Percentiles rank a stretch among this genome's conserved stretches.
Conservation (phyloP, 2,888 invertebrate genomes). For the Oscheius onirici region DNA sequence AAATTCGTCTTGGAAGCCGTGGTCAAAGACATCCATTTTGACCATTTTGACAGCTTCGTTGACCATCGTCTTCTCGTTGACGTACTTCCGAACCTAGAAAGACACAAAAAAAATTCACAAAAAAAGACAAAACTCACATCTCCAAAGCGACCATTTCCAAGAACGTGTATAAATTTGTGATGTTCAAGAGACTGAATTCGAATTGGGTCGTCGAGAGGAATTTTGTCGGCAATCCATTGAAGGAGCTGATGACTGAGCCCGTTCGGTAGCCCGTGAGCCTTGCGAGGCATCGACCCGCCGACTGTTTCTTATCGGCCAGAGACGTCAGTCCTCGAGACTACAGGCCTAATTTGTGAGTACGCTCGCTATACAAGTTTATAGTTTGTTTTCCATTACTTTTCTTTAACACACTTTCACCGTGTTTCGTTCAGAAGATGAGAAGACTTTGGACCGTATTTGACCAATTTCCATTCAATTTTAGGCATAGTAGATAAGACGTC, state of each 20-base stretch:
- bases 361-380: too few species aligned
- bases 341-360: too few species aligned
- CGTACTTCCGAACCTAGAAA: slow-evolving; percentile 50
- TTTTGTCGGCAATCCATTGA: slow-evolving; percentile 45
- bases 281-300: slow-evolving; percentile 11
- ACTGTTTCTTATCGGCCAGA: slow-evolving; percentile 10
- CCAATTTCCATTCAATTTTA: too few species aligned
- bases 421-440: too few species aligned
- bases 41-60: slow-evolving; percentile 51
- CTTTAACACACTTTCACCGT: too few species aligned
- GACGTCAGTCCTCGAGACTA: neutral
- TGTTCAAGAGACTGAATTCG: slow-evolving; percentile 36
- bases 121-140: slow-evolving; percentile 32
- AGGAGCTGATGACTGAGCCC: slow-evolving; percentile 31
- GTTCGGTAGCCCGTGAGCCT: slow-evolving; percentile 19
- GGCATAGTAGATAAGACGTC: too few species aligned
- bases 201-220: slow-evolving; percentile 42
- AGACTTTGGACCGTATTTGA: too few species aligned
- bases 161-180: slow-evolving; percentile 34
- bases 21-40: slow-evolving; percentile 55
- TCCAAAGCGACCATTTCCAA: slow-evolving; percentile 53
- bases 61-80: slow-evolving; percentile 36
- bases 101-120: neutral
- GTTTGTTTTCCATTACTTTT: too few species aligned
- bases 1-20: slow-evolving; percentile 52